These are phyloP conservation scores for Epsilonema sp. DNA, from an alignment of 2,888 invertebrate species.

Conservation along the genomic window DNA sequence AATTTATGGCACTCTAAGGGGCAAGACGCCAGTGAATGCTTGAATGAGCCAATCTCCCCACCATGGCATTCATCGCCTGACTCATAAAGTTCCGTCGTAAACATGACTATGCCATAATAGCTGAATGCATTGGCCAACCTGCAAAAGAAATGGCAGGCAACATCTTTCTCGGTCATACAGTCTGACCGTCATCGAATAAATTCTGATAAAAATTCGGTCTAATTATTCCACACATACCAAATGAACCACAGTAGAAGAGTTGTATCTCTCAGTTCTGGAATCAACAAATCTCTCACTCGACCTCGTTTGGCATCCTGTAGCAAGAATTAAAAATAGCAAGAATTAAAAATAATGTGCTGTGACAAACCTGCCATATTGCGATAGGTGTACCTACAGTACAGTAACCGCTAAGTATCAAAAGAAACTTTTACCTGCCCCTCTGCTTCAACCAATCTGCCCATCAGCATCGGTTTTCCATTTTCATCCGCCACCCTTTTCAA, in stretches of 20 bases:
- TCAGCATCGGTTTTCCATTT: constrained; percentile 67
- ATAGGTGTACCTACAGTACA: too few species aligned
- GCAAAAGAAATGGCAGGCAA: too few species aligned
- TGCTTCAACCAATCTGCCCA: constrained; percentile 62
- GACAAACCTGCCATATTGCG: too few species aligned
- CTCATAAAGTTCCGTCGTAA: constrained; percentile 79
- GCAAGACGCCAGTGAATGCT: constrained; percentile 14
- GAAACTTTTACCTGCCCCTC: constrained; percentile 22
- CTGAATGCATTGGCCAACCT: constrained; percentile 84
- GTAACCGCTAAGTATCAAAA: too few species aligned
- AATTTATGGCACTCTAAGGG: constrained; percentile 38
- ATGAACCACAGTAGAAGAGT: constrained; percentile 76
- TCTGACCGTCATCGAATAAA: too few species aligned
- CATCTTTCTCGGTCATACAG: too few species aligned
- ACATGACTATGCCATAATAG: constrained; percentile 77
- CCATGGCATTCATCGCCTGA: constrained; percentile 37
- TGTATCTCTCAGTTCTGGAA: constrained; percentile 55
- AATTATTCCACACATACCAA: constrained; percentile 43
- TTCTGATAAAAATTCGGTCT: background rate
- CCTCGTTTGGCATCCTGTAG: constrained; percentile 29
- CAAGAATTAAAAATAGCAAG: too few species aligned
- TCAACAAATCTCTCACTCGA: constrained; percentile 38
- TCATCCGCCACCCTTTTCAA: constrained; percentile 65
- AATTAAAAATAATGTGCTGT: too few species aligned
- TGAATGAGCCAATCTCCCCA: constrained; percentile 11